Evolutionary conservation across 2,888 invertebrate species (phyloP).

Genomic region (Macrophya alboannulata): DNA sequence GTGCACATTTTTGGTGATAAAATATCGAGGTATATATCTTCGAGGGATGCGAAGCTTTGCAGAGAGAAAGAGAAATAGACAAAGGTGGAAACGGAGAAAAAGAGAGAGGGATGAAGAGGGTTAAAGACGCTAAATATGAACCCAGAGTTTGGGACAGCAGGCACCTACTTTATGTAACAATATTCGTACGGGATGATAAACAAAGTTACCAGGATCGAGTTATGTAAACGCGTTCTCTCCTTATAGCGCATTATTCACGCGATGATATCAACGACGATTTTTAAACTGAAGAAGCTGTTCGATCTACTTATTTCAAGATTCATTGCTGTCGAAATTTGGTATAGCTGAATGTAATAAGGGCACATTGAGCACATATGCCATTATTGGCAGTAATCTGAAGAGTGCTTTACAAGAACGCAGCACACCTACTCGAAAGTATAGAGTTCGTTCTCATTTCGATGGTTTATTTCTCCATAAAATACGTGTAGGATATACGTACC

Average conservation of each 20-base stretch:
- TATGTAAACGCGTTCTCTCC: not conserved
- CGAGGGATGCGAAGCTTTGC: not conserved
- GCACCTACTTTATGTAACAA: constrained; percentile 13
- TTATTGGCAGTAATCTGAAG: too few relatives aligned
- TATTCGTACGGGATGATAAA: not conserved
- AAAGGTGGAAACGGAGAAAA: not conserved
- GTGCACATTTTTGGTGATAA: not conserved
- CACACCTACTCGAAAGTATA: too few relatives aligned
- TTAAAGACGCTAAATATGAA: not conserved
- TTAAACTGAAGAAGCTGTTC: not conserved
- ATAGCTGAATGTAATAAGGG: too few relatives aligned
- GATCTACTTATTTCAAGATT: not conserved
- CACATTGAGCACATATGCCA: too few relatives aligned
- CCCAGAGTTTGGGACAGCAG: not conserved
- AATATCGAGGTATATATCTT: not conserved
- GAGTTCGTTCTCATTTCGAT: too few relatives aligned
- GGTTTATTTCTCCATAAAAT: too few relatives aligned
- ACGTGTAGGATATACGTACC: constrained; percentile 8
- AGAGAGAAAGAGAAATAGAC: not conserved
- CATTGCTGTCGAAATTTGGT: not conserved
- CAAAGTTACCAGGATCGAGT: not conserved
- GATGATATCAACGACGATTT: not conserved
- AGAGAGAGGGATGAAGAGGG: not conserved
- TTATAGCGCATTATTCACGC: not conserved
- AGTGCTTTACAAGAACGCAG: too few relatives aligned